These are phyloP conservation scores for Dimorphilus gyrociliatus DNA, from an alignment of 2,888 invertebrate species.

Conservation along the genomic window DNA sequence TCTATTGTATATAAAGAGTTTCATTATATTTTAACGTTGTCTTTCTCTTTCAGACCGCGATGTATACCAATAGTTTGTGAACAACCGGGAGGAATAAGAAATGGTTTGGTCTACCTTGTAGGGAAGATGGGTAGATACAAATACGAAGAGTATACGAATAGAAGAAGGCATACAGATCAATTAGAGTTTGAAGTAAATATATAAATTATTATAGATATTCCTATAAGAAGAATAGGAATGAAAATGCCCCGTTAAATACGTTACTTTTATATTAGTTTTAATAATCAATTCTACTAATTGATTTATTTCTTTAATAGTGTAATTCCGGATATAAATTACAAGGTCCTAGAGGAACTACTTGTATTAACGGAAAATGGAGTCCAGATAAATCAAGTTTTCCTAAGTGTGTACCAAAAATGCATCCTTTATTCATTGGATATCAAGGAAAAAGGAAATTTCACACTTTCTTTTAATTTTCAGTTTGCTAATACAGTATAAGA, in stretches of 20 bases:
- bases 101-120: slow-evolving; percentile 75
- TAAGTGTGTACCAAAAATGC: too few species aligned
- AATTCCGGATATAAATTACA: slow-evolving; percentile 72
- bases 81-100: slow-evolving; percentile 70
- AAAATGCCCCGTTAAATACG: slow-evolving; percentile 15
- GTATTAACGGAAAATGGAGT: slow-evolving; percentile 83
- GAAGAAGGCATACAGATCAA: slow-evolving; percentile 24
- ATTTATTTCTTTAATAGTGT: slow-evolving; percentile 50
- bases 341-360: slow-evolving; percentile 75
- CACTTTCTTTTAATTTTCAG: too few species aligned
- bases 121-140: slow-evolving; percentile 92
- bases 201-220: too few species aligned
- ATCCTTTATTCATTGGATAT: too few species aligned
- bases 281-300: background rate
- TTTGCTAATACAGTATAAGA: too few species aligned
- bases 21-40: slow-evolving; percentile 5
- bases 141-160: slow-evolving; percentile 67
- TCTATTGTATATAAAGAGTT: slow-evolving; percentile 48
- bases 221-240: slow-evolving; percentile 31
- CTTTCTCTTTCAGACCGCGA: background rate
- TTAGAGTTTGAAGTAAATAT: slow-evolving; percentile 29
- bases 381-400: too few species aligned
- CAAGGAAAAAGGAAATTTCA: too few species aligned
- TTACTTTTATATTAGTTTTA: background rate
- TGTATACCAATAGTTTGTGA: slow-evolving; percentile 60